Conservation (phyloP, 2,113 vertebrate genomes). For the Menidia beryllina region DNA sequence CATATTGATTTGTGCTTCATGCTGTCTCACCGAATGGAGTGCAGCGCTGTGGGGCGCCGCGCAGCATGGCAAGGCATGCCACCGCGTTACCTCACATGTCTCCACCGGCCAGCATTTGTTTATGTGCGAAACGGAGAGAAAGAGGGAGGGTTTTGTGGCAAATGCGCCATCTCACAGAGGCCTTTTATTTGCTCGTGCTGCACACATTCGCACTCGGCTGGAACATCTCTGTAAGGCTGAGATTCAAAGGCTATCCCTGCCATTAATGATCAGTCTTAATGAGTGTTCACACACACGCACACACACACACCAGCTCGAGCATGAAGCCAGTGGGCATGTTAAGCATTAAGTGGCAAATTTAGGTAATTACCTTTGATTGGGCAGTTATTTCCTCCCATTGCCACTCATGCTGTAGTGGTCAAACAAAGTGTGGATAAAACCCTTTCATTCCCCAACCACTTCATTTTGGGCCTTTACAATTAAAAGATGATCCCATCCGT, state of each 20-base stretch:
- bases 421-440: constrained; percentile 14
- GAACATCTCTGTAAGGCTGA: constrained; percentile 1
- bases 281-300: constrained; percentile 15
- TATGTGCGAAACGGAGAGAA: constrained; percentile 32
- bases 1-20: constrained; percentile 75
- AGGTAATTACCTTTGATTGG: constrained; percentile 41
- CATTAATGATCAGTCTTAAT: constrained; percentile 14
- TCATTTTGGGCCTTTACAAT: background rate
- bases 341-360: constrained; percentile 25
- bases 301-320: constrained; percentile 1
- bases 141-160: constrained; percentile 21
- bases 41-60: constrained; percentile 47
- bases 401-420: constrained; percentile 1
- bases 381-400: constrained; percentile 28
- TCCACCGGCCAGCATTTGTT: constrained; percentile 54
- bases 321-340: constrained; percentile 13
- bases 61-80: constrained; percentile 53
- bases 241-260: constrained; percentile 24
- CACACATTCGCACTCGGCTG: background rate
- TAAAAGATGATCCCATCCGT: constrained; percentile 14
- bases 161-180: constrained; percentile 1
- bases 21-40: constrained; percentile 71
- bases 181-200: background rate
- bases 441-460: background rate
- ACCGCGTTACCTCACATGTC: constrained; percentile 47